Base-by-base conservation (phyloP, 2,113 vertebrate genomes). In the Tachysurus vachellii region DNA sequence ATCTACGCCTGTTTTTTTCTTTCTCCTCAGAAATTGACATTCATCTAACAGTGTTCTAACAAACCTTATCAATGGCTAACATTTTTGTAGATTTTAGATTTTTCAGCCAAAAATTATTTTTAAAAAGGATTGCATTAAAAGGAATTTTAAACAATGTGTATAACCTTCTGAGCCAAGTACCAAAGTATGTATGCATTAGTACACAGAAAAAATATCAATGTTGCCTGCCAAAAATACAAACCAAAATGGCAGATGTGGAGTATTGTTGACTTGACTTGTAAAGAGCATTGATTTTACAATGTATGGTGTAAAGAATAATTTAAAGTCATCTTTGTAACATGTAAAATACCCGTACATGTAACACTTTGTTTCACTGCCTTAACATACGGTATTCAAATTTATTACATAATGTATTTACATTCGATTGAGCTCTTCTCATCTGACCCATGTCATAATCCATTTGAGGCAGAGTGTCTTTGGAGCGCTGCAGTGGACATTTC, bases 401-500 rank as follows among this genome's bases (percentile, higher is more conserved):
- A 76, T 76, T 50, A 47, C 23, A 76, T 26, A 50, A 50, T 76
- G 2, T 3, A 50, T 76, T 76, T 50, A n/a, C 26, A 77, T 28
- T 82, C 89, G 68, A 86, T 53, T 83, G 84, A 80, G 84, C 85
- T 82, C 19, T 75, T 87, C 42, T n/a, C 61, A 77, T 64, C 26
- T 64, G 26, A 23, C 42, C 36, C 26, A 26, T 17, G 28, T 64
- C 23, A 61, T 23, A 86, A 81, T n/a, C 5, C 21, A 71, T 75
- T 61, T 36, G 28, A 11, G 36, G 8, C 28, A 56, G 28, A 54
- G 44, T 53, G 44, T 77, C 44, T 44, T 1, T 42, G 50, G 50
- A 44, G 73, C n/a, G 88, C 85, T 88, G 85, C 17, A 76, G 86
- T 91, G 90, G 90, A 91, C 86, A 12, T 73, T 47, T 23, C 42